These are phyloP conservation scores for Peromyscus californicus DNA, from an alignment of 2,113 vertebrate species.

Conservation along the genomic window DNA sequence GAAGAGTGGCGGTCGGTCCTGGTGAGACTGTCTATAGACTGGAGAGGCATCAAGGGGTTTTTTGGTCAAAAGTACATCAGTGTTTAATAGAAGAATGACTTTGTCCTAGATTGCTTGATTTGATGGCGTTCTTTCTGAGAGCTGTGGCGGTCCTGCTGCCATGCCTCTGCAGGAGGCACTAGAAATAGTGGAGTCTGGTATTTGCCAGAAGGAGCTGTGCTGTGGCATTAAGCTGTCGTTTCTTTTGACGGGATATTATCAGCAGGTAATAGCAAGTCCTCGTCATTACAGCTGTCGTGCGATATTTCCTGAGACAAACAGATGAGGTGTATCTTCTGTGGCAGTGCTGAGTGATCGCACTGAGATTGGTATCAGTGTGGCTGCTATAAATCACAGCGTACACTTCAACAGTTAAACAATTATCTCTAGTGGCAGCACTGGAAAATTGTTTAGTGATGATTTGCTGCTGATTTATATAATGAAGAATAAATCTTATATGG, in stretches of 20 bases:
- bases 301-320: slow-evolving; percentile 59
- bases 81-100: slow-evolving; percentile 18
- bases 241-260: slow-evolving; percentile 72
- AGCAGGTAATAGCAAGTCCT: slow-evolving; percentile 77
- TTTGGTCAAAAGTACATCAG: background rate
- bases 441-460: slow-evolving; percentile 74
- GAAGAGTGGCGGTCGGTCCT: background rate
- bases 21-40: background rate
- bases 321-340: slow-evolving; percentile 55
- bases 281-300: slow-evolving; percentile 24
- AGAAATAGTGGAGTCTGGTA: slow-evolving; percentile 64
- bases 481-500: slow-evolving; percentile 59
- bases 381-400: slow-evolving; percentile 72
- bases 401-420: slow-evolving; percentile 82
- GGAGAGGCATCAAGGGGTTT: background rate
- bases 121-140: slow-evolving; percentile 43
- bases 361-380: slow-evolving; percentile 58
- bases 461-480: background rate
- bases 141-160: background rate
- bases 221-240: slow-evolving; percentile 79
- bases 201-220: slow-evolving; percentile 66
- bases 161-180: slow-evolving; percentile 26
- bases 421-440: slow-evolving; percentile 64
- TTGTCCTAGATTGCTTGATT: background rate
- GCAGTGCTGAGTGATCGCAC: slow-evolving; percentile 18